phyloP scores from a whole-genome alignment of 2,113 vertebrate species.

The Leucopsar rothschildi region DNA sequence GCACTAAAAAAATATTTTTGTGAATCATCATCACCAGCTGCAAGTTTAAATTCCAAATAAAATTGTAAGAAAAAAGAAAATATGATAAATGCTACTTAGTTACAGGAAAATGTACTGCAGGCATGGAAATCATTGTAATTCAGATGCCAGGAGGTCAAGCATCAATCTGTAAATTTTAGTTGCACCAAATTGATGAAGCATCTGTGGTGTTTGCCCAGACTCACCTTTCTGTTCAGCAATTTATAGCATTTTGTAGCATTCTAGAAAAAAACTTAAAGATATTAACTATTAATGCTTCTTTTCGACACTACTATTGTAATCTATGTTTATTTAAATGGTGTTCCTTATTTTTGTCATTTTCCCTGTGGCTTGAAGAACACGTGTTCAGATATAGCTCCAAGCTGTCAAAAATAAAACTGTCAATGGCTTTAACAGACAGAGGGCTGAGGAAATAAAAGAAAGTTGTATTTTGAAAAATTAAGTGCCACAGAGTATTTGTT shows the following conservation, averaged over 20 bases:
- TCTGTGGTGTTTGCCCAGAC: background rate
- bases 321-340: constrained; percentile 19
- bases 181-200: constrained; percentile 3
- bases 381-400: constrained; percentile 6
- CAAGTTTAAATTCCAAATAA: background rate
- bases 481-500: background rate
- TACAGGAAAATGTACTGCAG: background rate
- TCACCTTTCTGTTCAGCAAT: background rate
- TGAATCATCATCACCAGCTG: background rate
- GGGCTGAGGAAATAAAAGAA: background rate
- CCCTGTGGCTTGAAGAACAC: background rate
- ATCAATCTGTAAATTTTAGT: background rate
- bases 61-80: background rate
- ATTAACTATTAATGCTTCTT: background rate
- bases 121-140: background rate
- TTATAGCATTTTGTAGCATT: background rate
- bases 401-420: constrained; percentile 25
- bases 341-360: constrained; percentile 7
- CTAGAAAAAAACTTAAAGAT: background rate
- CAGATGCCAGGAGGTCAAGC: background rate
- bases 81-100: background rate
- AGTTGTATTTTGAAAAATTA: background rate
- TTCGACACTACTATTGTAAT: background rate
- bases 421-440: background rate
- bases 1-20: background rate